These are phyloP conservation scores for Sphaerophoria taeniata DNA, from an alignment of 2,888 invertebrate genomes.

Conservation along the genomic window DNA sequence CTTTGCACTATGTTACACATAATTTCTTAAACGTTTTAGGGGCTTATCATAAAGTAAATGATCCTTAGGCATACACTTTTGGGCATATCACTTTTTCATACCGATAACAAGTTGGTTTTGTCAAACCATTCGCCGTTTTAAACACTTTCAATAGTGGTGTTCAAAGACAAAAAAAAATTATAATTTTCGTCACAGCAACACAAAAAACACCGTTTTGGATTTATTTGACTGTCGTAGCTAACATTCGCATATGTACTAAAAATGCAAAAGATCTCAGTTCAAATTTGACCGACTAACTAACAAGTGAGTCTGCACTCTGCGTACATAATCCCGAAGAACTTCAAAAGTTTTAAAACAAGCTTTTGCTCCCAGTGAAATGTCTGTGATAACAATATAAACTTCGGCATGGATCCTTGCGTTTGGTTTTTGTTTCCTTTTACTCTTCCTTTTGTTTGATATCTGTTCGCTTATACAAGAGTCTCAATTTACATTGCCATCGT, in stretches of 20 bases:
- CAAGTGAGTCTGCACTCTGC: conserved; percentile 55
- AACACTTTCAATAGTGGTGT: conserved; percentile 36
- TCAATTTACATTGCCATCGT: conserved; percentile 49
- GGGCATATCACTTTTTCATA: background rate
- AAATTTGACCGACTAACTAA: conserved; percentile 69
- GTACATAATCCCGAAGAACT: conserved; percentile 67
- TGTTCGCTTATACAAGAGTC: too few relatives aligned
- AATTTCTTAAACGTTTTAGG: conserved; percentile 46
- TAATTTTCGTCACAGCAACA: conserved; percentile 19
- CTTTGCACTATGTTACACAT: conserved; percentile 46
- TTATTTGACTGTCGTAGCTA: conserved; percentile 81
- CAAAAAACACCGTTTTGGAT: conserved; percentile 72
- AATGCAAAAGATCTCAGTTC: conserved; percentile 76
- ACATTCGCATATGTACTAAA: conserved; percentile 83
- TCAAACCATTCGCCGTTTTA: background rate
- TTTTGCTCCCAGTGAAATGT: conserved; percentile 61
- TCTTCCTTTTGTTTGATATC: conserved; percentile 27
- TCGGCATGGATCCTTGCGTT: conserved; percentile 46
- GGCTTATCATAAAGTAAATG: conserved; percentile 34
- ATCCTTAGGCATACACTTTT: conserved; percentile 34
- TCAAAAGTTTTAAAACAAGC: conserved; percentile 70
- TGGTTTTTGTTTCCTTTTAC: conserved; percentile 60
- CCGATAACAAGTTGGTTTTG: conserved; percentile 23
- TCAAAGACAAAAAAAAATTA: conserved; percentile 5
- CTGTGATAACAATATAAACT: conserved; percentile 52